Evolutionary conservation across 2,113 vertebrate genomes (phyloP), one percentile per base, ranked within the genome.

Genomic region (Brachirus orientalis): DNA sequence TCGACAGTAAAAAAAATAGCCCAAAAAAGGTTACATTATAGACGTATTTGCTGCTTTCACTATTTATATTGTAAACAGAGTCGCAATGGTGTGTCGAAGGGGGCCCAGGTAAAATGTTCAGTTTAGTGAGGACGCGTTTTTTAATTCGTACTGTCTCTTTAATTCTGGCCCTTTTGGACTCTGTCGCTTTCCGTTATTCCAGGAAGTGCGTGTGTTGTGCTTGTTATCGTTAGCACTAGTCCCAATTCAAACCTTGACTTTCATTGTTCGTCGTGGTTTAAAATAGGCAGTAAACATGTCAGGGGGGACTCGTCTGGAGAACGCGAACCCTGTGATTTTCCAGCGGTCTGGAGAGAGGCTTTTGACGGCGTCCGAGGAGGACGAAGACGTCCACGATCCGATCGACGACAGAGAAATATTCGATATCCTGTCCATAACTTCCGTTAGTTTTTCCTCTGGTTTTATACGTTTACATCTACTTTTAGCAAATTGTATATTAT

Each of bases 371-470:
- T 45, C 69, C 0, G 90, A 91, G 0, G 87, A 79, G 64, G 85
- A 90, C 4, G 89, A 89, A 38, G 82, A 90, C 36, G 59, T 90
- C 1, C 80, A 87, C 0, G 90, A 91, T 44, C 83, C 83, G 16
- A 86, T 91, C 62, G 90, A 91, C 67, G 85, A 89, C 63, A 68
- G 90, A 40, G 90, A 91, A 50, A 90, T 91, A 36, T 91, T 91
- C 38, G 90, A 91, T 91, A 91, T 91, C 90, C 87, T 82, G n/a
- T 57, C 10, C 12, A 2, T 13, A 28, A 28, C 28, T 28, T 28
- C 28, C 28, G 28, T 28, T 28, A 28, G 28, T 28, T 28, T 28
- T 28, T 2, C 6, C 28, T 28, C 28, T 28, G 28, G 28, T 28
- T 28, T 28, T 28, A 28, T n/a, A n/a, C n/a, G n/a, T 2, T 28